These are phyloP conservation scores for Ptyas mucosa DNA, from an alignment of 2,113 vertebrate species.

Conservation along the genomic window DNA sequence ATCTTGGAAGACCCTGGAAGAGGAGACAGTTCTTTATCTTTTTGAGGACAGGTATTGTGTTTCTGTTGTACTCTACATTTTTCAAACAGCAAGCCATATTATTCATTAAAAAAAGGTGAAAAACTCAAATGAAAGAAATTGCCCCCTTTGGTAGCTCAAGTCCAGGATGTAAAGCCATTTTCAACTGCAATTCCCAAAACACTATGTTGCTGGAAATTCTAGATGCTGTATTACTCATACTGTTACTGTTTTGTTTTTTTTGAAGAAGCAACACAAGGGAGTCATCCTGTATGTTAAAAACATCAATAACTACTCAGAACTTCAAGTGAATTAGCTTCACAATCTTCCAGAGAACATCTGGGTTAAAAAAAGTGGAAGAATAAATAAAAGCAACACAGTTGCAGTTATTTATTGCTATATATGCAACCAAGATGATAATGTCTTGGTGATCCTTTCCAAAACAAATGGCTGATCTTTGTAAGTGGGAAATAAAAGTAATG, in stretches of 20 bases:
- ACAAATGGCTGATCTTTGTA: neutral
- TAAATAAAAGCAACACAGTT: neutral
- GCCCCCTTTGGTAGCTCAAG: neutral
- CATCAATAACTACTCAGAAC: neutral
- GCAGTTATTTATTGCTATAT: neutral
- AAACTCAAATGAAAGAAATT: neutral
- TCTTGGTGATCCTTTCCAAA: neutral
- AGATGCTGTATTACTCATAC: neutral
- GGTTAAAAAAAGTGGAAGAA: neutral
- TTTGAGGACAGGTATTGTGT: neutral
- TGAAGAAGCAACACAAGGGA: neutral
- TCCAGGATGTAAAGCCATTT: neutral
- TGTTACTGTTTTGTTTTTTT: neutral
- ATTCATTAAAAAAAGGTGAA: neutral
- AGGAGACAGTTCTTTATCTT: neutral
- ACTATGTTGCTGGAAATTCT: neutral
- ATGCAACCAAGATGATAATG: neutral
- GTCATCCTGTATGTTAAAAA: neutral
- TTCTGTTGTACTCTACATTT: neutral
- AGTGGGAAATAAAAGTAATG: neutral
- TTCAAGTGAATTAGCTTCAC: neutral
- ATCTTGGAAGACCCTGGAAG: neutral
- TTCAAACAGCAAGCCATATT: too few species aligned
- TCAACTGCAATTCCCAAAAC: neutral
- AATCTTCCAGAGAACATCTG: neutral